These are phyloP conservation scores for Hyposmocoma kahamanoa DNA, from an alignment of 1,140 invertebrate species.

Conservation along the genomic window DNA sequence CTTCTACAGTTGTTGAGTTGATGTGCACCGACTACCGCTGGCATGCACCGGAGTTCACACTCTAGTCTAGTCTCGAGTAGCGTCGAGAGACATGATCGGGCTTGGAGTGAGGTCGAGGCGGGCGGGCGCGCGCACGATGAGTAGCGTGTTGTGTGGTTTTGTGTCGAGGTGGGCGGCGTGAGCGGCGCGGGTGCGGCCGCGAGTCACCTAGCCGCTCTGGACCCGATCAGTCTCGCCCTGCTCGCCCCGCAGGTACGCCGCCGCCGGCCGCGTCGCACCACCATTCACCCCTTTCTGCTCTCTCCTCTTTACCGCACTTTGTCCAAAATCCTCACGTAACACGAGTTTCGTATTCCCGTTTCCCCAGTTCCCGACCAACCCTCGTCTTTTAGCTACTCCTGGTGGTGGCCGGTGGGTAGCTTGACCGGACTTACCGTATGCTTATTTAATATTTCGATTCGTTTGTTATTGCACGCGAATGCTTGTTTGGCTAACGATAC, in stretches of 20 bases:
- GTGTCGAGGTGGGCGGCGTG: slow-evolving; percentile 71
- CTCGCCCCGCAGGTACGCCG: slow-evolving; percentile 65
- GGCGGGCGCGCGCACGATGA: slow-evolving; percentile 54
- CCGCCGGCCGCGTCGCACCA: slow-evolving; percentile 29
- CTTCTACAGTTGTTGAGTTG: no score
- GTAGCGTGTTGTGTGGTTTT: slow-evolving; percentile 72
- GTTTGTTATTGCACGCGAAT: slow-evolving; percentile 45
- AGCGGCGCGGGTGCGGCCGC: slow-evolving; percentile 63
- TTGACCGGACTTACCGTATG: slow-evolving; percentile 42
- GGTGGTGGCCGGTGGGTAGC: slow-evolving; percentile 55
- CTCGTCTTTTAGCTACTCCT: slow-evolving; percentile 13
- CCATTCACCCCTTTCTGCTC: slow-evolving; percentile 24
- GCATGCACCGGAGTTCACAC: no score
- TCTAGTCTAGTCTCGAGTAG: neutral
- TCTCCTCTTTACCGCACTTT: slow-evolving; percentile 14
- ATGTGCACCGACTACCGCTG: no score
- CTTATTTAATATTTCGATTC: slow-evolving; percentile 43
- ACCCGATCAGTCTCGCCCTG: slow-evolving; percentile 66
- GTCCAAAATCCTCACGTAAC: slow-evolving; percentile 15
- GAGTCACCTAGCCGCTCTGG: slow-evolving; percentile 61
- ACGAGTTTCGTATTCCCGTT: neutral
- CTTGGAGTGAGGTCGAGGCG: slow-evolving; percentile 33
- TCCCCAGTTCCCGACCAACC: neutral
- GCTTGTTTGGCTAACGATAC: slow-evolving; percentile 49
- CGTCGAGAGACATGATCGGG: neutral